phyloP scores from a whole-genome alignment of 2,113 vertebrate genomes.

The Ivindomyrus marchei region DNA sequence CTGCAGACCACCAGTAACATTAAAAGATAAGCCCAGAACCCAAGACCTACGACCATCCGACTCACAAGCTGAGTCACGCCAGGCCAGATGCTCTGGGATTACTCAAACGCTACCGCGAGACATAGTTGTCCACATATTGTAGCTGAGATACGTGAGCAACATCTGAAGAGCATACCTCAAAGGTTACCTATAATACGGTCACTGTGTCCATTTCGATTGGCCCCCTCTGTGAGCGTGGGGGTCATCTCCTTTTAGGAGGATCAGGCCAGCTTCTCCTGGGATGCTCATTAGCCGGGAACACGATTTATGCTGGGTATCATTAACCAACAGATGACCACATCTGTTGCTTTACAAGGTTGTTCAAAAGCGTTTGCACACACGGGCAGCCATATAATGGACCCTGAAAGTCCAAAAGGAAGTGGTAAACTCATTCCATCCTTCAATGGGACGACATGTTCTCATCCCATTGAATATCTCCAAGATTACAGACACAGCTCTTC shows the following conservation, averaged over 20 bases:
- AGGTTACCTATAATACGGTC: conserved; percentile 15
- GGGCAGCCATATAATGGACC: not conserved
- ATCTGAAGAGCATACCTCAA: not conserved
- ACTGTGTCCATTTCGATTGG: conserved; percentile 7
- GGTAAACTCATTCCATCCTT: not conserved
- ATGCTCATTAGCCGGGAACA: conserved; percentile 13
- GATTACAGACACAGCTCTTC: not conserved
- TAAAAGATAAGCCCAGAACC: not conserved
- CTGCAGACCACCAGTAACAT: not conserved
- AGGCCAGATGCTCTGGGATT: not conserved
- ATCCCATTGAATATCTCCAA: not conserved
- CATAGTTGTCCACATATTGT: not conserved
- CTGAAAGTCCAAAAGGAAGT: not conserved
- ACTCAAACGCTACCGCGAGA: not conserved
- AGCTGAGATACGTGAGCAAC: not conserved
- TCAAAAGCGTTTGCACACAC: not conserved
- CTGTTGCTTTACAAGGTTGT: conserved; percentile 13
- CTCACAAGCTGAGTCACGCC: not conserved
- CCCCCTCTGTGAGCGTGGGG: not conserved
- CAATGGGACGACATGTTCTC: not conserved
- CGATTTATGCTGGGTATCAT: conserved; percentile 10
- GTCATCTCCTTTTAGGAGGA: conserved; percentile 27
- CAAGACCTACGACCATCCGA: not conserved
- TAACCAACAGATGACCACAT: conserved; percentile 14
- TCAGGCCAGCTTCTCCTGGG: conserved; percentile 5